Evolutionary conservation across 2,113 vertebrate genomes (phyloP), one percentile per base, ranked within the genome.

Genomic region (Phyllostomus discolor): DNA sequence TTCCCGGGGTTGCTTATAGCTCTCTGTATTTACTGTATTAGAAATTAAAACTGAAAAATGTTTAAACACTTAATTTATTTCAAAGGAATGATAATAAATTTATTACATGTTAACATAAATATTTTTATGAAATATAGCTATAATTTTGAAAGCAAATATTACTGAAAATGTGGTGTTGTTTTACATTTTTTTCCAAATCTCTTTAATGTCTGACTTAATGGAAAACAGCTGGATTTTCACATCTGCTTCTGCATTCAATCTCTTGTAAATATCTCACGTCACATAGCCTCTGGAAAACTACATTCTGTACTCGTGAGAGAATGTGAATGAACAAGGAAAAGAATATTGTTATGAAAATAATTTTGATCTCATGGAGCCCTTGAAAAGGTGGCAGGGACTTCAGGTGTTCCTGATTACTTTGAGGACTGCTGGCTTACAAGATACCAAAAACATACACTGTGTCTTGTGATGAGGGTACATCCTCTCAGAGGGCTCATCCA

Each of bases 211-310:
- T 93, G 72, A 46, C 67, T 94, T 96, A 96, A 92, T 95, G 70
- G 43, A 92, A 97, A 97, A 97, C 95, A 97, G 88, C 95, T 97
- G 91, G 24, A 72, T 96, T 48, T 88, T 92, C 91, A 93, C 91
- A 94, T 92, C 86, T 97, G 96, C 82, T 94, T 88, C 82, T 96
- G 72, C 81, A 62, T 95, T 94, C n/a, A 91, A 0, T 95, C 62
- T 96, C 81, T 94, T 92, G 33, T 52, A 52, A 66, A 35, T 88
- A 87, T 80, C 64, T 15, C 24, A 66, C 6, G 19, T 62, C 91
- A 94, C 9, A 54, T 48, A 66, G 88, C 52, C 88, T 94, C 81
- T 90, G 95, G 93, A 92, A 96, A 97, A 81, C 88, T 46, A 8
- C 31, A 70, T 95, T 90, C 46, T 97, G 46, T 48, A 78, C 78